These are phyloP conservation scores for Meriones unguiculatus DNA, from an alignment of 2,113 vertebrate genomes.

Conservation along the genomic window DNA sequence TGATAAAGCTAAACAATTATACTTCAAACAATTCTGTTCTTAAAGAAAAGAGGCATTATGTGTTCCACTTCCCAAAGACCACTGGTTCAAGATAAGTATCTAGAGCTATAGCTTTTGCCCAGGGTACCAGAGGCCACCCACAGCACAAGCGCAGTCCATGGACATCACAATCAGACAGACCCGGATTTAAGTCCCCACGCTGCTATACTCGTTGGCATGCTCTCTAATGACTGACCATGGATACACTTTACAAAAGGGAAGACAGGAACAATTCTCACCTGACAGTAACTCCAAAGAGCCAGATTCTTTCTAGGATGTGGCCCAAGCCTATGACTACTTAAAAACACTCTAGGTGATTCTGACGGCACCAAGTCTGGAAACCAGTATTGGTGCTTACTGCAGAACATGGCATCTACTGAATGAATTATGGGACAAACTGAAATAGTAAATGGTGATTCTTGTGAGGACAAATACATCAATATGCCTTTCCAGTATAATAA, in stretches of 20 bases:
- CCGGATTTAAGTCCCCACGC: not conserved
- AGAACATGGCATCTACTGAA: slow-evolving; percentile 12
- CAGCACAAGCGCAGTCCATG: not conserved
- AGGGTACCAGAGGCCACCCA: not conserved
- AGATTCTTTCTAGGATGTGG: slow-evolving; percentile 46
- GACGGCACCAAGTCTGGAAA: slow-evolving; percentile 29
- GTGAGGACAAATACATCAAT: slow-evolving; percentile 20
- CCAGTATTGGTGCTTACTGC: not conserved
- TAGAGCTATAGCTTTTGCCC: not conserved
- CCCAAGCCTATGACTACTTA: slow-evolving; percentile 14
- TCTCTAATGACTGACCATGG: not conserved
- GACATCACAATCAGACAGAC: not conserved
- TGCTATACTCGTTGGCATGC: not conserved
- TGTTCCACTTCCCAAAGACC: not conserved
- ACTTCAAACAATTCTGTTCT: slow-evolving; percentile 53
- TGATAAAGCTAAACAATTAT: slow-evolving; percentile 16
- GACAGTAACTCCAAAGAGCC: slow-evolving; percentile 34
- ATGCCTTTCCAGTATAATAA: slow-evolving; percentile 46
- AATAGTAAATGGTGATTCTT: slow-evolving; percentile 27
- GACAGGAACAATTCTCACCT: slow-evolving; percentile 21
- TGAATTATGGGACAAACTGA: not conserved
- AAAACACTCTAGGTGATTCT: slow-evolving; percentile 25
- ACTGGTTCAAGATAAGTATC: slow-evolving; percentile 31
- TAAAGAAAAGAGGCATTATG: not conserved
- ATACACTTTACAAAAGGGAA: slow-evolving; percentile 27